phyloP scores from a whole-genome alignment of 2,113 vertebrate genomes.

The Murina feae region DNA sequence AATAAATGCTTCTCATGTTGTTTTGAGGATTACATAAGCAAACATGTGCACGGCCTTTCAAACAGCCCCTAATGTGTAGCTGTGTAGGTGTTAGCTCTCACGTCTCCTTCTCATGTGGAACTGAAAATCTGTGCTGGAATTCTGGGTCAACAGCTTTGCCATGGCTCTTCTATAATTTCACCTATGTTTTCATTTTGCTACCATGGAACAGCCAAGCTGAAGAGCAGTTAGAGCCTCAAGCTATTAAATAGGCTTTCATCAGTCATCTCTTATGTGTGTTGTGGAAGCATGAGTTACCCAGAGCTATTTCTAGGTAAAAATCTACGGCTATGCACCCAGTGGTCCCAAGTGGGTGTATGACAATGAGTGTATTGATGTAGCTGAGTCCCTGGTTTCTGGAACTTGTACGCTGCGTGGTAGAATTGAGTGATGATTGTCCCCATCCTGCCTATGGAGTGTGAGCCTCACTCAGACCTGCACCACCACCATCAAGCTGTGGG shows the following conservation, averaged over 20 bases:
- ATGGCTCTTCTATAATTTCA: background rate
- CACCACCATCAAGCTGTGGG: background rate
- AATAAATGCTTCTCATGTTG: background rate
- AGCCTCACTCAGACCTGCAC: background rate
- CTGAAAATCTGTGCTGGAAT: background rate
- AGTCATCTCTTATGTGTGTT: background rate
- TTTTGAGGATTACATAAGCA: background rate
- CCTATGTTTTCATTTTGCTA: background rate
- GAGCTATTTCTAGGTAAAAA: background rate
- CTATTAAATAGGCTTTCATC: background rate
- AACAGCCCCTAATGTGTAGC: background rate
- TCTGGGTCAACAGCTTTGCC: background rate
- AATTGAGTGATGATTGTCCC: background rate
- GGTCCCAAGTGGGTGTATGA: background rate
- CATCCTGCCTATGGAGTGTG: background rate
- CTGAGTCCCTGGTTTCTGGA: background rate
- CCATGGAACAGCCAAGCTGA: background rate
- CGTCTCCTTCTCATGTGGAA: background rate
- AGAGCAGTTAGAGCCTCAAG: background rate
- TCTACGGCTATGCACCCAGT: fast-evolving
- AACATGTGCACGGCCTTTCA: background rate
- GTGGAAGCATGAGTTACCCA: background rate
- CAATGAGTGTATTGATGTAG: background rate
- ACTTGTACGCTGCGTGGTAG: background rate
- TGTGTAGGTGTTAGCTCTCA: background rate